Conservation (phyloP, 2,113 vertebrate species). For the Aix galericulata region DNA sequence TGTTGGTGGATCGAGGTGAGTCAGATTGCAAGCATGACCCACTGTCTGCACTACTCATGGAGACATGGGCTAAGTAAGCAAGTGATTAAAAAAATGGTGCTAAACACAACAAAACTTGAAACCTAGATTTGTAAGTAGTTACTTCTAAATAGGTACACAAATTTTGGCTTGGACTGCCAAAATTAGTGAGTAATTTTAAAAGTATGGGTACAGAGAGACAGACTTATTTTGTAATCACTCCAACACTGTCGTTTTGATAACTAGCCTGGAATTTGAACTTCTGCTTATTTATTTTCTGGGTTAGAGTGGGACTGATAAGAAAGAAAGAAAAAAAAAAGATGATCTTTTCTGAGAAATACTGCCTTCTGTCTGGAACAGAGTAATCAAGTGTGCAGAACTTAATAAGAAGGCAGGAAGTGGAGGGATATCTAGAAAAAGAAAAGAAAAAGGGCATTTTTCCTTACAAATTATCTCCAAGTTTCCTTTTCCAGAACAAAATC, state of each 20-base stretch:
- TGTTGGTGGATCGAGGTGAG: background rate
- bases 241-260: background rate
- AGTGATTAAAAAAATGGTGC: background rate
- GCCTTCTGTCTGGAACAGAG: background rate
- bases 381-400: background rate
- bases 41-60: background rate
- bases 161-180: background rate
- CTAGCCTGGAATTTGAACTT: conserved; percentile 54
- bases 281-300: background rate
- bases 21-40: background rate
- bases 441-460: background rate
- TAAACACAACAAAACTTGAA: background rate
- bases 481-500: background rate
- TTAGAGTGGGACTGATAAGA: conserved; percentile 6
- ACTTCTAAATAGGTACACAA: background rate
- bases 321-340: background rate
- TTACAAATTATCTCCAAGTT: background rate
- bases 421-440: background rate
- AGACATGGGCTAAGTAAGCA: background rate
- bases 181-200: conserved; percentile 12
- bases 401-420: background rate
- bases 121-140: background rate
- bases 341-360: conserved; percentile 13
- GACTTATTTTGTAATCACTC: conserved; percentile 21
- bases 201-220: conserved; percentile 9